These are phyloP conservation scores for Hermetia illucens DNA, from an alignment of 1,140 invertebrate species.

Conservation along the genomic window DNA sequence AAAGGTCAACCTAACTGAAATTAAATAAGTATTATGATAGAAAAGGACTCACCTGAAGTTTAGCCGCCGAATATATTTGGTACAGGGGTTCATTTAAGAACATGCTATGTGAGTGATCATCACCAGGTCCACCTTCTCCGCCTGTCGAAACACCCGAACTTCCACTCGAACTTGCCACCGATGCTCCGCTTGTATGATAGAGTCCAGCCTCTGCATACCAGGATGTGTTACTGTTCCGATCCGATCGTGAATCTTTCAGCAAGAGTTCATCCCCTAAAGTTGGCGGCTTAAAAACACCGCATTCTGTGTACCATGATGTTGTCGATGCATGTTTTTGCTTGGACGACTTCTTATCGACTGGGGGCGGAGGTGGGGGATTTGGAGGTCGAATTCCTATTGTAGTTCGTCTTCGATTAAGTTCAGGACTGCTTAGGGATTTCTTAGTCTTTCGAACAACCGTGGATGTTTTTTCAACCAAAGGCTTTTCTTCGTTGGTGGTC, in stretches of 20 bases:
- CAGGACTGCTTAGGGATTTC: constrained; percentile 13
- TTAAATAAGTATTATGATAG: neutral
- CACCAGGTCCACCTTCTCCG: constrained; percentile 23
- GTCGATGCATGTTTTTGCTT: constrained; percentile 8
- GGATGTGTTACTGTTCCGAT: constrained; percentile 15
- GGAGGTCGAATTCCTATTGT: constrained; percentile 21
- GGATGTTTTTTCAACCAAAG: constrained; percentile 14
- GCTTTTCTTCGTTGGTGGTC: neutral
- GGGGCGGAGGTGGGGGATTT: constrained; percentile 29
- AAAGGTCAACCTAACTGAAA: constrained; percentile 2
- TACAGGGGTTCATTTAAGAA: constrained; percentile 71
- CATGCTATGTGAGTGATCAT: constrained; percentile 31
- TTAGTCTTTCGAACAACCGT: constrained; percentile 18
- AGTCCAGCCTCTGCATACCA: constrained; percentile 50
- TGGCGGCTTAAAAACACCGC: constrained; percentile 34
- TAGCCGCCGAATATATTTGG: constrained; percentile 74
- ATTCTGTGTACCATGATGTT: constrained; percentile 39
- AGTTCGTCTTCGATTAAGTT: constrained; percentile 16
- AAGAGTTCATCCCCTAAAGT: constrained; percentile 2
- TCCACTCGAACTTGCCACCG: constrained; percentile 28
- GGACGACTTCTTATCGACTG: constrained; percentile 10
- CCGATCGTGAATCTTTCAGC: neutral
- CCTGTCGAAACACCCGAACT: constrained; percentile 30
- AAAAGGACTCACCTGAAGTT: constrained; percentile 44
- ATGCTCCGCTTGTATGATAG: constrained; percentile 38